phyloP scores from a whole-genome alignment of 2,113 vertebrate genomes.

The Cyphomyrus discorhynchus region DNA sequence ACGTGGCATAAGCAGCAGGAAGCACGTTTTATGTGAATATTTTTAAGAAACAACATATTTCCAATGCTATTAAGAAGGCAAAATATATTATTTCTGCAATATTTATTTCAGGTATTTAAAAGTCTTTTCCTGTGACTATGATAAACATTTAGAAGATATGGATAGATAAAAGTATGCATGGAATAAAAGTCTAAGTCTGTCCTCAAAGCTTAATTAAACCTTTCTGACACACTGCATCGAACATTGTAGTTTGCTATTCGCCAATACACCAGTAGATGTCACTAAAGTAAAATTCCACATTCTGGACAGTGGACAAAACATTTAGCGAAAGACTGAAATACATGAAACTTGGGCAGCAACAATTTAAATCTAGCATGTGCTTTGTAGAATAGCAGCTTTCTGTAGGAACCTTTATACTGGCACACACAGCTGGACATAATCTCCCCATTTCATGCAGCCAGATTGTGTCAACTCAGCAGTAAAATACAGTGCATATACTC shows the following conservation, averaged over 20 bases:
- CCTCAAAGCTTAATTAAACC: not conserved
- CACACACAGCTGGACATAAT: not conserved
- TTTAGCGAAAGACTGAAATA: not conserved
- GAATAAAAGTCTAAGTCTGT: not conserved
- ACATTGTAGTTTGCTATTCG: not conserved
- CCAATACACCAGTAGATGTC: slow-evolving; percentile 10
- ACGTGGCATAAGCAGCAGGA: not conserved
- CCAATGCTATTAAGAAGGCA: not conserved
- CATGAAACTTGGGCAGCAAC: not conserved
- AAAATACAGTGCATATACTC: not conserved
- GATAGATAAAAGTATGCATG: not conserved
- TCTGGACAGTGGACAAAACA: not conserved
- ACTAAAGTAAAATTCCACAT: not conserved
- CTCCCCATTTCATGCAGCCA: not conserved
- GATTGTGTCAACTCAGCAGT: not conserved
- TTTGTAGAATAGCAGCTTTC: not conserved
- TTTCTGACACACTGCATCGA: slow-evolving; percentile 32
- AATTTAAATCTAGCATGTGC: not conserved
- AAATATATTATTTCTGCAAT: not conserved
- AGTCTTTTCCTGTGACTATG: not conserved
- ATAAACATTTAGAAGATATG: not conserved
- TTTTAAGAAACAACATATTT: not conserved
- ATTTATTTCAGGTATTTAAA: not conserved
- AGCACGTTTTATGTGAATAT: not conserved
- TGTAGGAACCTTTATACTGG: not conserved